Conservation (phyloP, 2,888 invertebrate species). For the Drosophila putrida region DNA sequence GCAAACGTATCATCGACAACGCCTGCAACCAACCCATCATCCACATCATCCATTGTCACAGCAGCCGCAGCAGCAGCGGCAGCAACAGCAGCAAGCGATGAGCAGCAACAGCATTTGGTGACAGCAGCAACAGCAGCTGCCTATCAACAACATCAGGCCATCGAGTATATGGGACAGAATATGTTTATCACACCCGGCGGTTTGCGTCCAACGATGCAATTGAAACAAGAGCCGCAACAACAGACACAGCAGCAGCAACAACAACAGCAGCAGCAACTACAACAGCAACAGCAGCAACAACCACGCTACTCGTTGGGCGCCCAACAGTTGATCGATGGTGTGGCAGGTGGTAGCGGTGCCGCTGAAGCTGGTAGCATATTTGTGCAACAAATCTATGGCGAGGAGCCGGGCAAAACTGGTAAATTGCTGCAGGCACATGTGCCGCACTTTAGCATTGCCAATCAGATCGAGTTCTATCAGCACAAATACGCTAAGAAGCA, state of each 20-base stretch:
- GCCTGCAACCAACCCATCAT: slow-evolving; percentile 49
- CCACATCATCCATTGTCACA: slow-evolving; percentile 45
- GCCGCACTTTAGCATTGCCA: slow-evolving; percentile 83
- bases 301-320: slow-evolving; percentile 65
- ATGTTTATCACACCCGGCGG: slow-evolving; percentile 84
- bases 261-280: slow-evolving; percentile 60
- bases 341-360: slow-evolving; percentile 57
- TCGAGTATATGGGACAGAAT: slow-evolving; percentile 84
- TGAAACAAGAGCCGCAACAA: slow-evolving; percentile 75
- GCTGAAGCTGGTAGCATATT: slow-evolving; percentile 83
- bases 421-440: slow-evolving; percentile 82
- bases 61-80: slow-evolving; percentile 49
- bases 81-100: slow-evolving; percentile 51
- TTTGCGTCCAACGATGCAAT: slow-evolving; percentile 75
- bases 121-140: slow-evolving; percentile 61
- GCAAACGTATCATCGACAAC: slow-evolving; percentile 65
- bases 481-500: slow-evolving; percentile 85
- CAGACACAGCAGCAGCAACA: slow-evolving; percentile 59
- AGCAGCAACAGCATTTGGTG: slow-evolving; percentile 65
- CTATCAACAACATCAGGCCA: slow-evolving; percentile 78
- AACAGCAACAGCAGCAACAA: slow-evolving; percentile 63
- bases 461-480: slow-evolving; percentile 85
- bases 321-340: slow-evolving; percentile 63
- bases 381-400: slow-evolving; percentile 83
- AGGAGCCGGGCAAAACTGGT: slow-evolving; percentile 71